These are phyloP conservation scores for Lasioglossum morio DNA, from an alignment of 2,888 invertebrate genomes.

Conservation along the genomic window DNA sequence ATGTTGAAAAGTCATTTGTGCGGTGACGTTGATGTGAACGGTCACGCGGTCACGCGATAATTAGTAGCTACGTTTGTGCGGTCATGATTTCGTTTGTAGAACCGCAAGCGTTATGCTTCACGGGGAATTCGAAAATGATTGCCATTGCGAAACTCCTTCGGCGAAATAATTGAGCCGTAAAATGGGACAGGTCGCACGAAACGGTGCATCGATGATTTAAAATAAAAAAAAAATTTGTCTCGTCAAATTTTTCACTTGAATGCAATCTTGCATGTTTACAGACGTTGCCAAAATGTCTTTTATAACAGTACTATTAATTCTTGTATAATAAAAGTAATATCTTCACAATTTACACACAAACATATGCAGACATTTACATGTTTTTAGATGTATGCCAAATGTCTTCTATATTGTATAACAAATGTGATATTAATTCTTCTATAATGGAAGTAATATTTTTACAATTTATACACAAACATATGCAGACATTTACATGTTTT, in stretches of 20 bases:
- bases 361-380: too few species aligned
- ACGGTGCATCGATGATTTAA: not conserved
- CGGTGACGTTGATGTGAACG: conserved; percentile 13
- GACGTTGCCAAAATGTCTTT: too few species aligned
- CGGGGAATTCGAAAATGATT: not conserved
- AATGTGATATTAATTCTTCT: too few species aligned
- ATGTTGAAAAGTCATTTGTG: conserved; percentile 1
- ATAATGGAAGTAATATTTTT: too few species aligned
- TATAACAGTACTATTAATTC: too few species aligned
- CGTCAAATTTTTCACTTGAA: not conserved
- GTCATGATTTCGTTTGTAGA: conserved; percentile 19
- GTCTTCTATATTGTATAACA: too few species aligned
- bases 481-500: too few species aligned
- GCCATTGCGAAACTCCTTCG: not conserved
- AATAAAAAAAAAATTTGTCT: not conserved
- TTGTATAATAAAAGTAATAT: too few species aligned
- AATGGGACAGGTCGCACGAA: not conserved
- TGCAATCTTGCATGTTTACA: too few species aligned
- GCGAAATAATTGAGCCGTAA: not conserved
- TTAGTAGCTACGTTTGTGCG: conserved; percentile 3
- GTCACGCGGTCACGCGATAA: conserved; percentile 12
- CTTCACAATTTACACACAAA: too few species aligned
- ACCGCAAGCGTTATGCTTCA: not conserved
- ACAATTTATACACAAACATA: not conserved
- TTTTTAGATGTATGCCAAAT: too few species aligned